Conservation (phyloP, 2,113 vertebrate genomes). For the Myiagra hebetior region DNA sequence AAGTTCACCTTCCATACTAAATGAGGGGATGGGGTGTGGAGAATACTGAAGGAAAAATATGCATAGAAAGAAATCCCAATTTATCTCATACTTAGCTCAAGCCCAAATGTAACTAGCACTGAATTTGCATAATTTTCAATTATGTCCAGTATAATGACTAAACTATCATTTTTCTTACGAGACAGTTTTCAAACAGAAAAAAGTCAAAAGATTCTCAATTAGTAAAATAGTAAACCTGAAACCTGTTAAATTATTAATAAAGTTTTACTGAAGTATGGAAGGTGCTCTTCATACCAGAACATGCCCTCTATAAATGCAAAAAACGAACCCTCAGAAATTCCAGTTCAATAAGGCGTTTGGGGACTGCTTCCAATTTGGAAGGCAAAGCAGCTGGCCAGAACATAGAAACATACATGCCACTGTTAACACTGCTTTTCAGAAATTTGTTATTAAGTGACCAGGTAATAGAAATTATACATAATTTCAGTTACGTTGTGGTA, state of each 20-base stretch:
- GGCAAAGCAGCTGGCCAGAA: background rate
- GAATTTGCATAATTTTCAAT: background rate
- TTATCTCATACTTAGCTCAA: background rate
- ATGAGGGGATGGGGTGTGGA: background rate
- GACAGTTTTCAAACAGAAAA: background rate
- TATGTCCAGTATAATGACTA: background rate
- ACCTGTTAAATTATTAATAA: background rate
- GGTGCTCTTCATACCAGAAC: constrained; percentile 58
- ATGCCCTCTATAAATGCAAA: constrained; percentile 62
- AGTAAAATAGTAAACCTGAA: background rate
- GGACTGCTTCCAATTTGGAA: background rate
- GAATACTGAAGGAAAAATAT: background rate
- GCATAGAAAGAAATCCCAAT: background rate
- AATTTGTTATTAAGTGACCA: background rate
- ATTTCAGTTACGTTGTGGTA: background rate
- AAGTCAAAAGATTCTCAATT: background rate
- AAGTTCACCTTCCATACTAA: constrained; percentile 66
- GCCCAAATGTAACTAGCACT: background rate
- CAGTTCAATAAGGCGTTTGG: background rate
- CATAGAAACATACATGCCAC: background rate
- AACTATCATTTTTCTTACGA: background rate
- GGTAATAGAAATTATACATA: background rate
- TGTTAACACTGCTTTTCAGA: background rate
- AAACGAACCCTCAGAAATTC: constrained; percentile 64
- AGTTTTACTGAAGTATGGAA: constrained; percentile 68